phyloP scores from a whole-genome alignment of 2,888 invertebrate species.

The Chymomyza procnemis region DNA sequence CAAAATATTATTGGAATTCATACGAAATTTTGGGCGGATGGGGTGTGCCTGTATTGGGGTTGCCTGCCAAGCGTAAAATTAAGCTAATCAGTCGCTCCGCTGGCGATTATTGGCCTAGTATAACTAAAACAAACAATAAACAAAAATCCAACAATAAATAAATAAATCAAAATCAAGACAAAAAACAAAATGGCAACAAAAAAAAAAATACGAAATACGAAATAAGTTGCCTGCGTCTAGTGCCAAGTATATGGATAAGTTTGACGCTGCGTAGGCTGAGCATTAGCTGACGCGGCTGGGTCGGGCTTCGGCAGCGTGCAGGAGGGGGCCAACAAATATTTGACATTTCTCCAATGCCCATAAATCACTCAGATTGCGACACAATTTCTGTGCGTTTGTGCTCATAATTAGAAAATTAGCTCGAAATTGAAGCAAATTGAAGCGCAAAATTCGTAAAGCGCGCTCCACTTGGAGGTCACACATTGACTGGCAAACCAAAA shows the following conservation, averaged over 20 bases:
- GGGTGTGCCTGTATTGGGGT: conserved; percentile 7
- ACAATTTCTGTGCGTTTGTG: conserved; percentile 73
- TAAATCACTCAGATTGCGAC: conserved; percentile 78
- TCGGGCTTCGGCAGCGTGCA: too few relatives aligned
- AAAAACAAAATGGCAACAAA: conserved; percentile 13
- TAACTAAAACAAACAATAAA: conserved; percentile 17
- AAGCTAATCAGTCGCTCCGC: conserved; percentile 64
- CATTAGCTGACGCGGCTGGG: not conserved
- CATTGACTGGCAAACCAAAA: not conserved
- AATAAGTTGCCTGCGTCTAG: conserved; percentile 19
- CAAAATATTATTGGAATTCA: not conserved
- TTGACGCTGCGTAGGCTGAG: conserved; percentile 50
- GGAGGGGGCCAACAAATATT: conserved; percentile 59
- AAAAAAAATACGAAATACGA: conserved; percentile 16
- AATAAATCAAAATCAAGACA: conserved; percentile 60
- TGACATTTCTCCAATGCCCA: conserved; percentile 78
- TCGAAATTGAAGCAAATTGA: conserved; percentile 38
- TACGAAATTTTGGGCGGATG: not conserved
- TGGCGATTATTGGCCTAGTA: conserved; percentile 54
- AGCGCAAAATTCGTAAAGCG: conserved; percentile 24
- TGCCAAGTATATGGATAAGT: conserved; percentile 60
- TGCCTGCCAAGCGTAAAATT: conserved; percentile 57
- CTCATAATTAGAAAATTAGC: conserved; percentile 78
- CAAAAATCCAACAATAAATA: conserved; percentile 57
- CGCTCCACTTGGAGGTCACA: not conserved